phyloP scores from a whole-genome alignment of 1,140 invertebrate genomes.

The Nomia melanderi region DNA sequence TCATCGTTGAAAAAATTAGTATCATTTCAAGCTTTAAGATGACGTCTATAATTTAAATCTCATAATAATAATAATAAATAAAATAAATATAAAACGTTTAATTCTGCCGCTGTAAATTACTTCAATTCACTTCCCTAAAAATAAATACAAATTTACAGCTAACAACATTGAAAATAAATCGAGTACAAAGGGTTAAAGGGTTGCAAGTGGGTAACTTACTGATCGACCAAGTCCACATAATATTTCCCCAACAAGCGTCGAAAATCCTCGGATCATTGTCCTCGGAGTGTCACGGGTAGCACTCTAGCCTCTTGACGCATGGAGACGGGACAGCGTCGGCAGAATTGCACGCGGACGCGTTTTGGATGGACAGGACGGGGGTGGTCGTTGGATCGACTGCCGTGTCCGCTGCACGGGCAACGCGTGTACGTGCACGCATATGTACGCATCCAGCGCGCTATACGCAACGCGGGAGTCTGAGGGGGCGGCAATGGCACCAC shows the following conservation, averaged over 20 bases:
- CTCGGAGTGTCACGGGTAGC: background rate
- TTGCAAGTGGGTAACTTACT: too few species aligned
- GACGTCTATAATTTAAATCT: too few species aligned
- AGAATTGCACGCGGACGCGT: conserved; percentile 7
- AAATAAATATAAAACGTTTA: too few species aligned
- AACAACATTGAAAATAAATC: too few species aligned
- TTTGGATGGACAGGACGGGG: background rate
- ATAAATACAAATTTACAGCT: too few species aligned
- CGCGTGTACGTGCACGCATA: background rate
- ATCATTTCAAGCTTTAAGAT: too few species aligned
- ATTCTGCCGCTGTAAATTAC: too few species aligned
- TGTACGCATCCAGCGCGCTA: background rate
- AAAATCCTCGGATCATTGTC: background rate
- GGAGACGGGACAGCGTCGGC: conserved; percentile 17
- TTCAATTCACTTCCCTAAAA: too few species aligned
- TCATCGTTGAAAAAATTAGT: too few species aligned
- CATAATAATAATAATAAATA: too few species aligned
- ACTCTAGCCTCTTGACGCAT: conserved; percentile 28
- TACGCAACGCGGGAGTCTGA: conserved; percentile 27
- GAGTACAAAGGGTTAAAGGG: too few species aligned
- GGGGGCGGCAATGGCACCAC: conserved; percentile 7
- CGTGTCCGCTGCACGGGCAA: conserved; percentile 8
- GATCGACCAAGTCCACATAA: too few species aligned
- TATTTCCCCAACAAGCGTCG: background rate
- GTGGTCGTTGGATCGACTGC: conserved; percentile 26